Conservation (phyloP, 2,888 invertebrate species). For the Pyrochroa serraticornis region DNA sequence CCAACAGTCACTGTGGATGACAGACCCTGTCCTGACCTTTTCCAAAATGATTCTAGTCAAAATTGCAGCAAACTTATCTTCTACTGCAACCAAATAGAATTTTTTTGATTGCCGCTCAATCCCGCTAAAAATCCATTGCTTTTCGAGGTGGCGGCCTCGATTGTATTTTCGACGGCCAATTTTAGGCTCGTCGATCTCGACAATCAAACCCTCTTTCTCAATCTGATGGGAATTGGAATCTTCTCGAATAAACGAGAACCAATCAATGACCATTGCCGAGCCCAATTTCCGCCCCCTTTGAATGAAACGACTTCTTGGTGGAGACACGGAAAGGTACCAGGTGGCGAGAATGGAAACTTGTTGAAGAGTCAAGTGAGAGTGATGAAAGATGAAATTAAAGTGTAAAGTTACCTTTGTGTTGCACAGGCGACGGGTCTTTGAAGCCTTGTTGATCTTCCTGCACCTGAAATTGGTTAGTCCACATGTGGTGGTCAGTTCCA, state of each 20-base stretch:
- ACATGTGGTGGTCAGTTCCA: too few relatives aligned
- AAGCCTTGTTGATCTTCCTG: too few relatives aligned
- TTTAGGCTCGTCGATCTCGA: constrained; percentile 36
- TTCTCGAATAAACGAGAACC: constrained; percentile 11
- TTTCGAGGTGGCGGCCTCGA: constrained; percentile 27
- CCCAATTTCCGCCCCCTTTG: neutral
- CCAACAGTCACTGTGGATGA: constrained; percentile 41
- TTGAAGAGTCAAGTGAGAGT: constrained; percentile 1
- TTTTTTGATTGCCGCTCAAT: constrained; percentile 20
- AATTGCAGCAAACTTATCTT: constrained; percentile 3
- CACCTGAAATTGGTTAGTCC: too few relatives aligned
- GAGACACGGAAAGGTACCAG: neutral
- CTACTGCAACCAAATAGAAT: constrained; percentile 18
- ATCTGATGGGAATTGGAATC: neutral
- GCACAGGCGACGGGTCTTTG: too few relatives aligned
- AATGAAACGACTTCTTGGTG: neutral
- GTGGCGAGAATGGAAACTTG: neutral
- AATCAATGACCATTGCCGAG: constrained; percentile 2
- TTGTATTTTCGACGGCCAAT: constrained; percentile 35
- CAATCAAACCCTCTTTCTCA: constrained; percentile 23
- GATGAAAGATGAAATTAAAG: constrained; percentile 6
- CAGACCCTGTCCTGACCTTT: constrained; percentile 34
- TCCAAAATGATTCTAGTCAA: too few relatives aligned
- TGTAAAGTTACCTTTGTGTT: too few relatives aligned
- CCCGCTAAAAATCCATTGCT: constrained; percentile 37